Percentiles rank a stretch among this genome's conserved stretches.
These are phyloP conservation scores for Platysteira castanea DNA, from an alignment of 2,113 vertebrate species.

Conservation along the genomic window DNA sequence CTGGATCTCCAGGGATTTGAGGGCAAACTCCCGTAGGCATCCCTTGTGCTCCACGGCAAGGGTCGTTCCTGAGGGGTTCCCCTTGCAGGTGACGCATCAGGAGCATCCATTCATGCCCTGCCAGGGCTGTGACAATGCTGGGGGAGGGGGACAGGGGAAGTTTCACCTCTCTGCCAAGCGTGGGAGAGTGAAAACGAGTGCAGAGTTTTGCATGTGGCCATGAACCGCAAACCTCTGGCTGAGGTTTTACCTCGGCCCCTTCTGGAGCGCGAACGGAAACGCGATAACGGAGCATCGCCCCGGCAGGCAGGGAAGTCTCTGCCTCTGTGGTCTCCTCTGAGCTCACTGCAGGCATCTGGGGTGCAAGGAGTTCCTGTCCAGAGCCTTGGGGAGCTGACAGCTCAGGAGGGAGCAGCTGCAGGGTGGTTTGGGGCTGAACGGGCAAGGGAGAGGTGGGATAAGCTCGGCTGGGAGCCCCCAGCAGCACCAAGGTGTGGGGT, in stretches of 20 bases:
- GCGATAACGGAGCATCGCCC: rapidly evolving
- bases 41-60: conserved; percentile 62
- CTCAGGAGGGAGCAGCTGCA: background rate
- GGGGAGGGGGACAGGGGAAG: background rate
- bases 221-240: conserved; percentile 15
- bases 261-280: background rate
- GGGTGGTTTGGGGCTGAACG: background rate
- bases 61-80: background rate
- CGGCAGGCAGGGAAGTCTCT: background rate
- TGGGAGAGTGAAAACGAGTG: conserved; percentile 18
- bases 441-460: background rate
- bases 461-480: background rate
- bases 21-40: conserved; percentile 67
- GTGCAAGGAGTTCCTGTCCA: rapidly evolving
- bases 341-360: background rate
- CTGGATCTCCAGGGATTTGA: conserved; percentile 68
- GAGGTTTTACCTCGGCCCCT: background rate
- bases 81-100: background rate
- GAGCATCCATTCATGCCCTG: rapidly evolving
- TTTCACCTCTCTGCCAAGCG: background rate
- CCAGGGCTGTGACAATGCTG: background rate
- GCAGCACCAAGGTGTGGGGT: background rate
- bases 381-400: background rate
- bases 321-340: background rate
- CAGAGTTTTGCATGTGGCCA: conserved; percentile 1